phyloP scores from a whole-genome alignment of 2,113 vertebrate species.

The Narcine bancroftii region DNA sequence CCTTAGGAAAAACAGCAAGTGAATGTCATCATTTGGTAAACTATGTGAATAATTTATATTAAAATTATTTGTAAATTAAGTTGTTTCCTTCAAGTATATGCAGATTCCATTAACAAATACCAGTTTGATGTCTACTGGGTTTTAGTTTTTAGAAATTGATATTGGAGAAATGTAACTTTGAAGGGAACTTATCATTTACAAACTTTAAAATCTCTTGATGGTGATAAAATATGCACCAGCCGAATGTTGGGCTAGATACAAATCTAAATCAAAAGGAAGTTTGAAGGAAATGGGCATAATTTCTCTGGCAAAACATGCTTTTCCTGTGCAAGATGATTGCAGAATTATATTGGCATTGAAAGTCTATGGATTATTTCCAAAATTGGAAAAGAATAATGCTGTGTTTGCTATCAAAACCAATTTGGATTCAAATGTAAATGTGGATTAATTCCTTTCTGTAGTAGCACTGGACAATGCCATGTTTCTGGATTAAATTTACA shows the following conservation, averaged over 20 bases:
- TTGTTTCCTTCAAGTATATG: background rate
- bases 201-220: background rate
- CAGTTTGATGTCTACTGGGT: background rate
- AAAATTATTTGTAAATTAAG: background rate
- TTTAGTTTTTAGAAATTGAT: background rate
- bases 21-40: background rate
- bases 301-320: slow-evolving; percentile 9
- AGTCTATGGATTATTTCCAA: slow-evolving; percentile 21
- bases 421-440: slow-evolving; percentile 7
- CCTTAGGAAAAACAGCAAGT: background rate
- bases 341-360: slow-evolving; percentile 10
- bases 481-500: background rate
- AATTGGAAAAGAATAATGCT: background rate
- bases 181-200: slow-evolving; percentile 22
- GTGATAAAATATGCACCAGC: slow-evolving; percentile 20
- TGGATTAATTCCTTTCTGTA: background rate
- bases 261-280: slow-evolving; percentile 28
- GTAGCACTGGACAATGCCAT: background rate
- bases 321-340: slow-evolving; percentile 8
- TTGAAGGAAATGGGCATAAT: slow-evolving; percentile 10
- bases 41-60: background rate
- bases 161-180: background rate
- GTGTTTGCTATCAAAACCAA: slow-evolving; percentile 7
- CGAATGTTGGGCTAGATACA: slow-evolving; percentile 13
- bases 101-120: background rate